Evolutionary conservation across 2,797 vertebrate species (phyloP), one percentile per base, ranked within the genome.

Genomic region (Adelosebastes latens): DNA sequence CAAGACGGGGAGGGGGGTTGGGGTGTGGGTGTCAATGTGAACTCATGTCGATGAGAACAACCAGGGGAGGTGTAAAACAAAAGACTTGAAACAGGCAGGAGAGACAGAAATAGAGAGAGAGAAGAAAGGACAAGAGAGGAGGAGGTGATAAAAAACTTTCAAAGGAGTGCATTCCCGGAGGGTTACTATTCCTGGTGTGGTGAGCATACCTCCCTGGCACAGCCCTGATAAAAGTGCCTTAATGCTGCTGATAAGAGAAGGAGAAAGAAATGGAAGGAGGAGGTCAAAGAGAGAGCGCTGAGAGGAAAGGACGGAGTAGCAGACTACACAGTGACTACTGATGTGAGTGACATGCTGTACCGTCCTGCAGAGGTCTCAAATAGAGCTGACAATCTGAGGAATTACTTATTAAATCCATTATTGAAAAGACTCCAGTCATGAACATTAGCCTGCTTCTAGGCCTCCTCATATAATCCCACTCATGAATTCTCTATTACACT

Each of bases 181-280:
- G 85, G 92, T 90, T 95, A 81, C 94, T 96, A 95, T 95, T 95
- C 89, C 88, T 90, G 89, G 90, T 85, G 77, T 67, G 61, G 85
- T 52, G 81, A 90, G 81, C 87, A 91, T 81, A 86, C 82, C 85
- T 89, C 72, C 81, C 86, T 86, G 79, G 84, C 77, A 85, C 85
- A 85, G 82, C 90, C 68, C 46, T 86, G 91, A 94, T 93, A 92
- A 89, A 89, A 89, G 72, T 62, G 79, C 76, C 82, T 90, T 89
- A 90, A 89, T 78, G 81, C 83, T 88, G 83, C 89, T 91, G 93
- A 94, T 93, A 92, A 91, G 83, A 84, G 58, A n/a, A 65, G 65
- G 72, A 86, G 82, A 75, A 72, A 77, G 74, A 86, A 87, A 65
- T 62, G 71, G 70, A 79, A 77, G 72, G 66, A 86, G 75, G 68